Evolutionary conservation across 2,888 invertebrate genomes (phyloP), one percentile per base, ranked within the genome.

Genomic region (Smittia sp.): DNA sequence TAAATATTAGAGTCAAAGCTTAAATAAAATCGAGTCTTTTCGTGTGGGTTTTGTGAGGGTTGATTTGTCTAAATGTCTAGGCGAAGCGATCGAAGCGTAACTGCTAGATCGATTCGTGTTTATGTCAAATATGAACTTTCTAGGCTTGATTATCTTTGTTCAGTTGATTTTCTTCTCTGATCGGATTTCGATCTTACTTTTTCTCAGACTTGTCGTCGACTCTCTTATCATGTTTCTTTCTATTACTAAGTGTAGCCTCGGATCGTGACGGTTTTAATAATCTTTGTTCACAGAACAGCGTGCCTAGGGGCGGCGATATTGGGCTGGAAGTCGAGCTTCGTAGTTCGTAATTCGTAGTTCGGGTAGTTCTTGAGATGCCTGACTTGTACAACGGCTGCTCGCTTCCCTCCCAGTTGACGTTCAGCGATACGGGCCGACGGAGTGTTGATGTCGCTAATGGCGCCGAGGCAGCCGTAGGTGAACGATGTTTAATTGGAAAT

Each of bases 401-500:
- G 11, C 15, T 15, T 20, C n/a, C 20, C 6, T 39, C 38, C 1
- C 18, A n/a, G 13, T 24, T 46, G 65, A 24, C 7, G 24, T 18
- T 62, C n/a, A 32, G 9, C 22, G 46, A 68, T 63, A n/a, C 58
- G n/a, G 63, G 65, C 25, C 65, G 41, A 22, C 39, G 65, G 9
- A 27, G 39, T 3, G 63, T 38, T 38, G 63, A 25, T 27, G 74
- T 63, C 65, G 73, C 58, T 67, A 75, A 74, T 74, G 76, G 74
- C 27, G 75, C 74, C 74, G 69, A 68, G 13, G 76, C 76, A 58
- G 75, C 75, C 76, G 58, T 20, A 13, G 22, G 22, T 58, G 58
- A 58, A 66, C 83, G 80, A 77, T 82, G 80, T 74, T 81, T 84
- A 76, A 86, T 86, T 76, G 86, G 86, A 81, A 86, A 86, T 79